Conservation (phyloP, 2,888 invertebrate species). For the Torymus tubicola region DNA sequence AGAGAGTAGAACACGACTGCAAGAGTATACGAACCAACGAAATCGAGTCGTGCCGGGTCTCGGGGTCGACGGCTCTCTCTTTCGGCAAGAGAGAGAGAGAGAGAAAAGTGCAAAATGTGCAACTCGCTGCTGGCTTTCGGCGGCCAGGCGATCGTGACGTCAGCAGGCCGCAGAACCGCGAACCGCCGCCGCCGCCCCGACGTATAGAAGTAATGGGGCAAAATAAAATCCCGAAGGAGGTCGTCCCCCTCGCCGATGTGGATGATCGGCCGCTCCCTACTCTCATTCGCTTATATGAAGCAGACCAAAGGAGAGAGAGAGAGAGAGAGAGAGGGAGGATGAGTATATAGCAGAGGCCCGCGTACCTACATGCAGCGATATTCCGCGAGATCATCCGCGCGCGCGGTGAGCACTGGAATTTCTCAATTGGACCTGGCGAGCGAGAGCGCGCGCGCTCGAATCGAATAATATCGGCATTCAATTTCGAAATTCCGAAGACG, state of each 20-base stretch:
- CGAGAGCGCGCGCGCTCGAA: constrained; percentile 11
- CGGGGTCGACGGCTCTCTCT: constrained; percentile 14
- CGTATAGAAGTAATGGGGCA: constrained; percentile 63
- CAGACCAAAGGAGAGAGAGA: background rate
- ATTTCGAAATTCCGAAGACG: constrained; percentile 55
- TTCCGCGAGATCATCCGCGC: constrained; percentile 25
- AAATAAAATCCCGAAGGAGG: constrained; percentile 62
- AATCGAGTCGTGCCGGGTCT: constrained; percentile 47
- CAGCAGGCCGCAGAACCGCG: constrained; percentile 59
- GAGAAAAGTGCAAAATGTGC: constrained; percentile 74
- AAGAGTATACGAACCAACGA: constrained; percentile 10
- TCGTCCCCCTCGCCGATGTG: background rate
- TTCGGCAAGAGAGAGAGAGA: background rate
- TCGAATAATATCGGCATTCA: constrained; percentile 58
- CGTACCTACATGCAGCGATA: constrained; percentile 5
- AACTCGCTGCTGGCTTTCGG: constrained; percentile 63
- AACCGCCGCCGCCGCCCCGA: constrained; percentile 27
- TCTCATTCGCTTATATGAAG: constrained; percentile 6
- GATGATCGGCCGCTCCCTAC: background rate
- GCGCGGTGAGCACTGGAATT: constrained; percentile 38
- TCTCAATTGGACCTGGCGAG: constrained; percentile 43
- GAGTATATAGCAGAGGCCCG: background rate
- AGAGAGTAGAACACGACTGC: constrained; percentile 42
- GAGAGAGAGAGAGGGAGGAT: background rate
- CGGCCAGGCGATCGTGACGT: constrained; percentile 58